These are phyloP conservation scores for Orbicella faveolata DNA, from an alignment of 64 coral and sea anemone species.

Conservation along the genomic window DNA sequence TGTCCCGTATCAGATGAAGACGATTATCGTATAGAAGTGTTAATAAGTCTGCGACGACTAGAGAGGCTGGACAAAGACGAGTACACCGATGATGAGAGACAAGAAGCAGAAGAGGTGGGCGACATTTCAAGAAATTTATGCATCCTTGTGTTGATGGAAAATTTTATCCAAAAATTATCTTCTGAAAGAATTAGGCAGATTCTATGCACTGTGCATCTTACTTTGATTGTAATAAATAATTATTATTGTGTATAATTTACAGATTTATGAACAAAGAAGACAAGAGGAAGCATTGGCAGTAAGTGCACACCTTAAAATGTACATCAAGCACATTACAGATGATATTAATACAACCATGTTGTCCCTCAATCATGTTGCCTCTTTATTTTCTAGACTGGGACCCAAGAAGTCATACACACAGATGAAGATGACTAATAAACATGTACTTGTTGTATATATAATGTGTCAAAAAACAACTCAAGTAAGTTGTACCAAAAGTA, in stretches of 20 bases:
- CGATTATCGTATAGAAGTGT: slow-evolving; percentile 97
- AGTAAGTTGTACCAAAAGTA: too few relatives aligned
- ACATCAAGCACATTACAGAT: too few relatives aligned
- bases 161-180: too few relatives aligned
- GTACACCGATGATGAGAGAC: slow-evolving; percentile 96
- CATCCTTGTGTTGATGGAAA: neutral
- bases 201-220: too few relatives aligned
- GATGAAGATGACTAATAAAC: slow-evolving; percentile 75
- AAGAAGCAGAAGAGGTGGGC: slow-evolving; percentile 93
- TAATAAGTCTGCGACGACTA: slow-evolving; percentile 89
- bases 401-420: slow-evolving; percentile 87
- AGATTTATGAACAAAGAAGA: slow-evolving; percentile 91
- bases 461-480: neutral
- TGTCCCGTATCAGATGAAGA: slow-evolving; percentile 96
- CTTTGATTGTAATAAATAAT: too few relatives aligned
- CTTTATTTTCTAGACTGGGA: slow-evolving; percentile 61
- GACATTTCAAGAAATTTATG: neutral
- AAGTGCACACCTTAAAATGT: slow-evolving; percentile 15
- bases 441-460: neutral
- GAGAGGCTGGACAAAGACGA: slow-evolving; percentile 98
- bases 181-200: too few relatives aligned
- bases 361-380: too few relatives aligned
- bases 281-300: slow-evolving; percentile 82
- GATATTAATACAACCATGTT: too few relatives aligned
- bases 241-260: neutral